These are phyloP conservation scores for Parapsyche elsis DNA, from an alignment of 1,140 invertebrate species.

Conservation along the genomic window DNA sequence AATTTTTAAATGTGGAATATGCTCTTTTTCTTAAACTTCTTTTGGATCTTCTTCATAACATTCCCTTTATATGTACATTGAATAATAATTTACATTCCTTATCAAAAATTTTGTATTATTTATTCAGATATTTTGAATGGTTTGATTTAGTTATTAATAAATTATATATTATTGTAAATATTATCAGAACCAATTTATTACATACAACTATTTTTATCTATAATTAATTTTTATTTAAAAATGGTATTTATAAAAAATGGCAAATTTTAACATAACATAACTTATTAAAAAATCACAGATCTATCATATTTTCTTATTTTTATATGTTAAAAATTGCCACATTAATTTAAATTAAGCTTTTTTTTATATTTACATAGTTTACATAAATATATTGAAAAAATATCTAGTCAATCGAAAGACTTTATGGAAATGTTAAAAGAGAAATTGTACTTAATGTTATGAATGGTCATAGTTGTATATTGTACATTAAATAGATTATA, in stretches of 20 bases:
- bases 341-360: not conserved
- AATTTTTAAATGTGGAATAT: no score
- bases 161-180: no score
- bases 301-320: not conserved
- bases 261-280: conserved; percentile 19
- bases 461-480: not conserved
- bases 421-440: conserved; percentile 14
- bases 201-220: not conserved
- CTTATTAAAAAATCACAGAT: conserved; percentile 21
- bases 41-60: no score
- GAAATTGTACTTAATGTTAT: not conserved
- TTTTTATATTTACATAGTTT: no score
- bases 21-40: no score
- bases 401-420: conserved; percentile 29
- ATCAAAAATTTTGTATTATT: no score
- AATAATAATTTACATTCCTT: no score
- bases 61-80: no score
- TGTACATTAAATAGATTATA: not conserved
- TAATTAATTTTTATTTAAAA: not conserved
- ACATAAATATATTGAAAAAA: conserved; percentile 30
- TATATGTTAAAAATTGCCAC: no score
- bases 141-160: no score
- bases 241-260: not conserved
- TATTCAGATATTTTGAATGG: no score
- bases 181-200: not conserved